Evolutionary conservation across 2,113 vertebrate species (phyloP).

Genomic region (Lipophrys pholis): DNA sequence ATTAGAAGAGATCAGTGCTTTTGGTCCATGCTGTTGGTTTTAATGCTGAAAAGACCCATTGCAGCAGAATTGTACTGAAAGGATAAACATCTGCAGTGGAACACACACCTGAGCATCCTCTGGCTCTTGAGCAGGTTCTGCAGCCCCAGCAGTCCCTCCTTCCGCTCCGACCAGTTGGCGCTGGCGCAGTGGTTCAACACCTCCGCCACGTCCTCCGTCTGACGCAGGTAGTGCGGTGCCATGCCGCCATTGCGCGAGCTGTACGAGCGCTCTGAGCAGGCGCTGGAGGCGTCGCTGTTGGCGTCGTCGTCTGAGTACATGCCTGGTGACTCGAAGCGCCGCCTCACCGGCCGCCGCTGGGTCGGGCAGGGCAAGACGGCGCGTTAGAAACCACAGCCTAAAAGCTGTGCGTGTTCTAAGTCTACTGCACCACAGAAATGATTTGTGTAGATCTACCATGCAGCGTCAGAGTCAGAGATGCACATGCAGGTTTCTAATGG

Average conservation of each 20-base stretch:
- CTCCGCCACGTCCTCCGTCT: constrained; percentile 96
- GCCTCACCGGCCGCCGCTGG: constrained; percentile 93
- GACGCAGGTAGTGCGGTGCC: constrained; percentile 91
- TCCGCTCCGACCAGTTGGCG: constrained; percentile 98
- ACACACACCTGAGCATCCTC: constrained; percentile 90
- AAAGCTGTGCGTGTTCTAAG: too few species aligned
- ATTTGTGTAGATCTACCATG: background rate
- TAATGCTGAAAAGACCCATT: too few species aligned
- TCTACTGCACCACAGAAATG: background rate
- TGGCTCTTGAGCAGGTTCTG: constrained; percentile 98
- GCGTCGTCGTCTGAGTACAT: constrained; percentile 98
- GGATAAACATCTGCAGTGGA: too few species aligned
- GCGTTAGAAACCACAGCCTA: too few species aligned
- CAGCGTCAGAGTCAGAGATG: constrained; percentile 19
- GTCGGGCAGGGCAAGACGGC: constrained; percentile 11
- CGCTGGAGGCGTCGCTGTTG: constrained; percentile 96
- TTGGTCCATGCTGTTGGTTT: too few species aligned
- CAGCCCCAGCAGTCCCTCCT: constrained; percentile 95
- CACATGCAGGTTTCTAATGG: constrained; percentile 14
- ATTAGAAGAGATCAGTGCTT: too few species aligned
- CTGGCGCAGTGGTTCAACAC: constrained; percentile 98
- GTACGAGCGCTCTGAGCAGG: constrained; percentile 96
- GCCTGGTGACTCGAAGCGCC: constrained; percentile 94
- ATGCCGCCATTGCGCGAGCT: constrained; percentile 94
- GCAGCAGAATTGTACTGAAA: too few species aligned